Conservation (phyloP, 2,113 vertebrate genomes). For the Oreotrochilus melanogaster region DNA sequence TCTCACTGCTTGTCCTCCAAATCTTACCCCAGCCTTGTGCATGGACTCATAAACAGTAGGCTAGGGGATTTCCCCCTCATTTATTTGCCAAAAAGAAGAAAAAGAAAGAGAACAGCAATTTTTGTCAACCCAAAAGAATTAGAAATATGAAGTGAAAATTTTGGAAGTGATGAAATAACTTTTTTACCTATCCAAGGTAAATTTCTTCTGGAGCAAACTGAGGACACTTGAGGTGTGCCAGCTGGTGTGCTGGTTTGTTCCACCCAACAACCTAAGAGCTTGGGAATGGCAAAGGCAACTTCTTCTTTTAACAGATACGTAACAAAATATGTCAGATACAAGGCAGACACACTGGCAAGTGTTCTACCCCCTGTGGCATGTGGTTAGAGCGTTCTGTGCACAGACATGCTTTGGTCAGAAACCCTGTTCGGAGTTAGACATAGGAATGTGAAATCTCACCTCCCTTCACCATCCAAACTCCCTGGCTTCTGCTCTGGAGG, state of each 20-base stretch:
- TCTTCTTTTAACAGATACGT: background rate
- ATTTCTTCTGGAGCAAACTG: background rate
- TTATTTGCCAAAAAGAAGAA: background rate
- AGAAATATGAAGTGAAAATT: background rate
- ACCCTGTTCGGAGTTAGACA: background rate
- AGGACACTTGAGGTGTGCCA: background rate
- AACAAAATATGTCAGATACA: background rate
- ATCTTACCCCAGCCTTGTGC: background rate
- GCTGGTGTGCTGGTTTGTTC: background rate
- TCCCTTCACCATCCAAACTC: background rate
- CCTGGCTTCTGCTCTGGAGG: background rate
- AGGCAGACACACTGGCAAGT: background rate
- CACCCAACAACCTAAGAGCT: background rate
- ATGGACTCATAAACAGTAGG: background rate
- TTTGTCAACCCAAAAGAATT: background rate
- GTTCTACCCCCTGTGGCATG: accelerated
- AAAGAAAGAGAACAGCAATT: background rate
- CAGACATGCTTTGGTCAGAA: background rate
- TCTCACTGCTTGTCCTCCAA: background rate
- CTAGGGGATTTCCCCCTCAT: background rate
- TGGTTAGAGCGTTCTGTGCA: background rate
- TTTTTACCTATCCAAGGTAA: background rate
- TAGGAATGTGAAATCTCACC: background rate
- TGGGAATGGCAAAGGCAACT: background rate
- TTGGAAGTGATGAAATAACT: background rate